phyloP scores from a whole-genome alignment of 2,113 vertebrate genomes.

The Ictalurus punctatus region DNA sequence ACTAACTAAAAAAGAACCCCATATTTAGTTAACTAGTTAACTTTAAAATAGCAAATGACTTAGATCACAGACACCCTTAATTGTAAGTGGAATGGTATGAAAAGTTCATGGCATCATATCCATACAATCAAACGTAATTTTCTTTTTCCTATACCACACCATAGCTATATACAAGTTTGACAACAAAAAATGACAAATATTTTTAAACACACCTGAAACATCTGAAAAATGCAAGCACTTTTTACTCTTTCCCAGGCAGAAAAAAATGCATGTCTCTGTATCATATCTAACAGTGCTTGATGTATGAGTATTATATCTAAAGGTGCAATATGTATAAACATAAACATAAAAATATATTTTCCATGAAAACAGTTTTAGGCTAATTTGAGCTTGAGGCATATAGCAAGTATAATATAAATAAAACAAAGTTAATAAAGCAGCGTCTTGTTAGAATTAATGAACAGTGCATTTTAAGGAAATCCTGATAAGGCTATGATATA shows the following conservation, averaged over 20 bases:
- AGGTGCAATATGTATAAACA: neutral
- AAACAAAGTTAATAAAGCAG: neutral
- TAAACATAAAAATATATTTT: neutral
- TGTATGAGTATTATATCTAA: too few species aligned
- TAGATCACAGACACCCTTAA: too few species aligned
- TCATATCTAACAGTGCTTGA: too few species aligned
- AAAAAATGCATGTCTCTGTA: too few species aligned
- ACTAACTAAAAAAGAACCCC: too few species aligned
- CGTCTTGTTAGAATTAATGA: neutral
- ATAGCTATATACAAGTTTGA: neutral
- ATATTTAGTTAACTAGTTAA: too few species aligned
- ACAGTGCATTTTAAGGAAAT: neutral
- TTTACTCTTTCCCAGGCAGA: too few species aligned
- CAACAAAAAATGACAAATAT: neutral
- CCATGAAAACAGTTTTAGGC: neutral
- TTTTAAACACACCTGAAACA: too few species aligned
- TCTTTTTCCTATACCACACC: neutral
- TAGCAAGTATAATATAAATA: neutral
- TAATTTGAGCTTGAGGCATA: neutral
- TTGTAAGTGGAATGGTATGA: too few species aligned
- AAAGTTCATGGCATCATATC: too few species aligned
- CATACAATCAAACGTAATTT: neutral
- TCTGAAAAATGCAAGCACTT: too few species aligned
- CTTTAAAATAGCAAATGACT: too few species aligned
- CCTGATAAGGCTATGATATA: neutral